Base-by-base conservation (phyloP, 2,888 invertebrate species). In the Pristionchus entomophagus region DNA sequence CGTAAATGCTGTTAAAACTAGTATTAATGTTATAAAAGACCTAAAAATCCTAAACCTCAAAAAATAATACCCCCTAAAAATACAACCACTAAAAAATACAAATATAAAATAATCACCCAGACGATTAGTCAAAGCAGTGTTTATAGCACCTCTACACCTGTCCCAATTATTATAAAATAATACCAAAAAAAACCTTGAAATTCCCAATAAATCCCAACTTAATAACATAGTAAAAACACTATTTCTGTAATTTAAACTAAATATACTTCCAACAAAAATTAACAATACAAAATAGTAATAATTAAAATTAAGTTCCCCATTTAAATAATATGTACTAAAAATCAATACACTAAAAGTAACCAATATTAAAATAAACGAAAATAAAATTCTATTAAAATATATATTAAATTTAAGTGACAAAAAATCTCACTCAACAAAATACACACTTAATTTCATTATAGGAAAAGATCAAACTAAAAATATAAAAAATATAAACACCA, bases 111-210 rank as follows among this genome's bases (percentile, higher is more conserved):
- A 95, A 95, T 96, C 96, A 0, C 96, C 96, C 93, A 96, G 94
- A 22, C 96, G 96, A 95, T 96, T 96, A 32, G 95, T 95, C 93
- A 96, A 94, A 91, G 95, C 95, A 26, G 96, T 96, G 93, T 96
- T 94, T 94, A 96, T 96, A 0, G 91, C 87, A 53, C 90, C 89
- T 17, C 89, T 89, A 88, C 88, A 87, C 12, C 91, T 91, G 86
- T 91, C 91, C 49, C 89, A 91, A 87, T 90, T 90, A 89, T 90
- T 90, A 88, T 88, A 90, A 88, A 90, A 90, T 77, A 88, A 88
- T 80, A 89, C 88, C 84, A 89, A 87, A 86, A 89, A 88, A 88
- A 88, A 89, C 29, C 88, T 90, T 85, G 90, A 89, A 86, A 90
- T 89, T 59, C 89, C 89, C 78, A 90, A 80, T 77, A 89, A 78